Base-by-base conservation (phyloP, 2,113 vertebrate species). In the Blennius ocellaris region DNA sequence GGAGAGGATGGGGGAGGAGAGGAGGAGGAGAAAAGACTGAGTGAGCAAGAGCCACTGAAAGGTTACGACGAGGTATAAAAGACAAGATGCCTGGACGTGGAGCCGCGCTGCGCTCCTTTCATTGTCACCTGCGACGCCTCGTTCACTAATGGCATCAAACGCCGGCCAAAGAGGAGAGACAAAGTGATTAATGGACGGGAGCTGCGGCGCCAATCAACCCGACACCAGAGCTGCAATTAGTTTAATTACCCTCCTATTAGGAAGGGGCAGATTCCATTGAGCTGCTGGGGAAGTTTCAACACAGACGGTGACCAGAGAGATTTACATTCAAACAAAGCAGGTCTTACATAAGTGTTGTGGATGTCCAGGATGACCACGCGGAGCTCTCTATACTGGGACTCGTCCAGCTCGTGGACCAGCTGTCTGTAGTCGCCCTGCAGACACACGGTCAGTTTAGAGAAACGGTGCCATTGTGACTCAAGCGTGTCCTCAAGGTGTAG, bases 391-490 rank as follows among this genome's bases (percentile, higher is more conserved):
- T 94, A 97, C 83, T 96, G 94, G 8, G 94, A 93, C 81, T 95
- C 94, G 66, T 97, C 96, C 79, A 96, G 83, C 67, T 97, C 95
- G 0, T 97, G 95, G 5, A 97, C 96, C 76, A 97, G 92, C 80
- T 96, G 94, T 69, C 96, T 93, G 87, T 94, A 97, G 86, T 97
- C 96, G 51, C 95, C 95, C 96, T 97, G 89, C 54, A 60, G 36
- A 51, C 65, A 5, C 38, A 52, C 7, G 1, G 1, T 1, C 10
- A 40, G 16, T 48, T 65, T 0, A 56, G 11, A 51, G 21, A 30
- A 30, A 30, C 21, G 21, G 2, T 4, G 21, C 21, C 21, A 30
- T 30, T 30, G 21, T 30, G 21, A 30, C 21, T 30, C 21, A 30
- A 30, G 2, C 21, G 21, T 4, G 2, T 30, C 21, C 21, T 30